A percentile compares a stretch with the other conserved stretches of the same genome.
phyloP scores from a whole-genome alignment of 1,140 invertebrate genomes.

The Aphidius ervi region DNA sequence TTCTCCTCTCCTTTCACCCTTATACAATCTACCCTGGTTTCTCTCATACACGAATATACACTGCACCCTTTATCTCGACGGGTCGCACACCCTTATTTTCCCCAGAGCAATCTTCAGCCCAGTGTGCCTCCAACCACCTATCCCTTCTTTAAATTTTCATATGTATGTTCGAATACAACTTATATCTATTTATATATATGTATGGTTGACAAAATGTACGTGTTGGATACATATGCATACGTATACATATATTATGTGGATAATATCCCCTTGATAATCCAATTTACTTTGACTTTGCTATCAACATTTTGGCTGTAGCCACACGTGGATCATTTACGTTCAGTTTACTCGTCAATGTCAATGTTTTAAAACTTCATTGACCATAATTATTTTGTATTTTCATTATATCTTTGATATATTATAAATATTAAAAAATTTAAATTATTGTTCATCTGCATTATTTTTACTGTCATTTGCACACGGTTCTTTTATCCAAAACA shows the following conservation, averaged over 20 bases:
- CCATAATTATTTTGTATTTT: slow-evolving; percentile 10
- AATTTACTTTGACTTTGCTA: slow-evolving; percentile 53
- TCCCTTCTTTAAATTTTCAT: background rate
- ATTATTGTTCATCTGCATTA: too few relatives aligned
- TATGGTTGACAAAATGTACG: slow-evolving; percentile 14
- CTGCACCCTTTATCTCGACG: slow-evolving; percentile 52
- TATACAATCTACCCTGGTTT: background rate
- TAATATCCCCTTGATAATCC: slow-evolving; percentile 51
- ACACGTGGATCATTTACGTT: slow-evolving; percentile 24
- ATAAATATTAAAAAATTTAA: slow-evolving; percentile 24
- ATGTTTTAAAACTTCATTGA: slow-evolving; percentile 30
- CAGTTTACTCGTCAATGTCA: slow-evolving; percentile 43
- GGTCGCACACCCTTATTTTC: slow-evolving; percentile 46
- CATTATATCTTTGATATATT: slow-evolving; percentile 27
- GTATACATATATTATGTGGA: slow-evolving; percentile 52
- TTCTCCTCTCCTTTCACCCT: slow-evolving; percentile 28
- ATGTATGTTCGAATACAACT: background rate
- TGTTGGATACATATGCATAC: slow-evolving; percentile 30
- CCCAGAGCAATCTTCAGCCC: slow-evolving; percentile 25
- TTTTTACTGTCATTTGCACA: slow-evolving; percentile 15
- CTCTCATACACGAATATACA: slow-evolving; percentile 13
- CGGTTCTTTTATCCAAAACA: slow-evolving; percentile 1
- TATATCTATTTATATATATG: slow-evolving; percentile 26
- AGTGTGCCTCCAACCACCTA: background rate
- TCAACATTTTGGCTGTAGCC: slow-evolving; percentile 44